Percentiles rank a stretch among this genome's conserved stretches.
phyloP scores from a whole-genome alignment of 2,888 invertebrate genomes.

The Leucozona laternaria region DNA sequence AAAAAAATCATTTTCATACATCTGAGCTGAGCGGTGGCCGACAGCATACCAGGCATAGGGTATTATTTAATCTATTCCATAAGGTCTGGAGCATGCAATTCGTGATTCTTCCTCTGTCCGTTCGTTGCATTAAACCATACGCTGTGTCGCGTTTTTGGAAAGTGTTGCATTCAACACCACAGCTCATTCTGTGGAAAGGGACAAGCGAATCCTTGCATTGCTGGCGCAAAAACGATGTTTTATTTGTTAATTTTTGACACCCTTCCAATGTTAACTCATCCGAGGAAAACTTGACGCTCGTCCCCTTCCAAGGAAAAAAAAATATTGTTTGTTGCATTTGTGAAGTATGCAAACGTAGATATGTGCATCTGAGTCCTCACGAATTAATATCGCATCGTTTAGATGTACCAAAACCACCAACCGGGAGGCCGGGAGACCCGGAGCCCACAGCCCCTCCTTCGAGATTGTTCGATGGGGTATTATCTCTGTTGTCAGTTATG shows the following conservation, averaged over 20 bases:
- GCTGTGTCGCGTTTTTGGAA: constrained; percentile 72
- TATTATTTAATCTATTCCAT: constrained; percentile 7
- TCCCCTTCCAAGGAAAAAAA: neutral
- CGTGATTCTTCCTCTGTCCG: constrained; percentile 24
- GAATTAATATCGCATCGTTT: constrained; percentile 74
- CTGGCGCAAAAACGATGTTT: constrained; percentile 50
- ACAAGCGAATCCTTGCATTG: constrained; percentile 41
- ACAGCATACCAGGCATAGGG: neutral
- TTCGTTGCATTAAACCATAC: constrained; percentile 51
- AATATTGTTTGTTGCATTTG: constrained; percentile 62
- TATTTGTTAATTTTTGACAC: constrained; percentile 66
- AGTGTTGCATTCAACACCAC: constrained; percentile 74
- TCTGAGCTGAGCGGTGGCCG: neutral
- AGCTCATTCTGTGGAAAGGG: constrained; percentile 4
- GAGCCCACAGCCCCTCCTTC: constrained; percentile 23
- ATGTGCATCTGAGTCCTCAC: constrained; percentile 48
- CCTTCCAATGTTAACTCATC: constrained; percentile 70
- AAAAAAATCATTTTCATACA: neutral
- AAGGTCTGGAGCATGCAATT: constrained; percentile 2
- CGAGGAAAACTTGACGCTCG: constrained; percentile 66
- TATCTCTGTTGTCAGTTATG: constrained; percentile 19
- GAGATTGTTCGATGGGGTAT: constrained; percentile 44
- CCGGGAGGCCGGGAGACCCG: too few species aligned
- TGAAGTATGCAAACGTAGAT: constrained; percentile 63
- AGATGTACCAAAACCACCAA: constrained; percentile 40